phyloP scores from a whole-genome alignment of 2,113 vertebrate species.

The Plectropomus leopardus region DNA sequence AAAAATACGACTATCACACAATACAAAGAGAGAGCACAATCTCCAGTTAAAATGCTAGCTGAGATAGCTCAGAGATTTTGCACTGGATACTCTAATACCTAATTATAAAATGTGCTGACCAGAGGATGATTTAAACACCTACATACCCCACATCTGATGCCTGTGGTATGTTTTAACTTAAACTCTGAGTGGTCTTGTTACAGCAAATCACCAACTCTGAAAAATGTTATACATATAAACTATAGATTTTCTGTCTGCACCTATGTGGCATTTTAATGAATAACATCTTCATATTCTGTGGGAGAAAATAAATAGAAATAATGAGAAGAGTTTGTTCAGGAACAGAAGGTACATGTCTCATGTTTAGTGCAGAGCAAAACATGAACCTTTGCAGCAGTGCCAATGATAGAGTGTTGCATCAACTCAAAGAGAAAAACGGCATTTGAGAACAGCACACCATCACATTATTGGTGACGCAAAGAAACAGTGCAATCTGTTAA shows the following conservation, averaged over 20 bases:
- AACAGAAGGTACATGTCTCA: not conserved
- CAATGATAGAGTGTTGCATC: not conserved
- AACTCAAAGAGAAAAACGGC: not conserved
- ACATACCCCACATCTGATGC: not conserved
- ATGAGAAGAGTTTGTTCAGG: not conserved
- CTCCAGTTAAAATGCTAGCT: too few relatives aligned
- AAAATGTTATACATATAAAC: not conserved
- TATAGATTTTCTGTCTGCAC: too few relatives aligned
- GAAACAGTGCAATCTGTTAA: constrained; percentile 18
- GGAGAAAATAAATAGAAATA: not conserved
- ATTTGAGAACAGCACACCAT: not conserved
- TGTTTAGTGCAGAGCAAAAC: not conserved
- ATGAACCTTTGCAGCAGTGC: constrained; percentile 9
- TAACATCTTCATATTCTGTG: not conserved
- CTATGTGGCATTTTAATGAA: not conserved
- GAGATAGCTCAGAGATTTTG: not conserved
- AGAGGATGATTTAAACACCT: constrained; percentile 5
- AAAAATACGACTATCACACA: too few relatives aligned
- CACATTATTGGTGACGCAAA: constrained; percentile 12
- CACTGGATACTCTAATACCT: not conserved
- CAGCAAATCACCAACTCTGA: not conserved
- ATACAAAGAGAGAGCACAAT: too few relatives aligned
- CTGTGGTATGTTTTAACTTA: not conserved
- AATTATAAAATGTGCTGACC: constrained; percentile 4
- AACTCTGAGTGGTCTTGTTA: not conserved